Base-by-base conservation (phyloP, 2,797 vertebrate genomes). In the Periparus ater region DNA sequence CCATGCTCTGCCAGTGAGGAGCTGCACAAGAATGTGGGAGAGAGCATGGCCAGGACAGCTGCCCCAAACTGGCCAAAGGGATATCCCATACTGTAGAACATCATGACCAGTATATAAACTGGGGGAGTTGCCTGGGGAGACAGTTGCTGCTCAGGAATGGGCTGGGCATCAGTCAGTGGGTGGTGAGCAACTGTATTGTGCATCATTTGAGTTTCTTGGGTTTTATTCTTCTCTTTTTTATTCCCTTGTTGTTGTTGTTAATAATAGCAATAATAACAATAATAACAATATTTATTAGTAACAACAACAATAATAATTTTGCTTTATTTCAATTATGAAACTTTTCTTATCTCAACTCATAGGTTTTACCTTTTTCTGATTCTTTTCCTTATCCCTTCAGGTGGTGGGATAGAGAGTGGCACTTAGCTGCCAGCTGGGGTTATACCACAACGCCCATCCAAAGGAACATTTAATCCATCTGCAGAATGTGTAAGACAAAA, bases 161-260 rank as follows among this genome's bases (percentile, higher is more conserved):
- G n/a, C 9, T 53, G n/a, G 29, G 21, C 29, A 65, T 53, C 0
- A 0, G 29, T 47, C 38, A 65, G 21, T 2, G 11, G 11, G 12
- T 65, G 21, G 26, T 66, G 53, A 78, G 21, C 51, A 40, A 20
- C 30, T 34, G 22, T 32, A 25, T 1, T 65, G 30, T 32, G 45
- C 18, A 65, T 45, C 5, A 27, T 40, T 66, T 66, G 45, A 23
- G 14, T 72, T 60, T 60, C 21, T 53, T 65, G 45, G 26, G 32
- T 19, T 84, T 60, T 40, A 34, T 66, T 77, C 27, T 13, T 70
- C 13, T 84, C 51, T 17, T 77, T 76, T 66, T 78, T 50, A 54
- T 53, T 18, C 8, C 11, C 7, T 68, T 1, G 0, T 72, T 60
- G 15, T 50, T 60, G 36, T 60, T 34, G 20, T 61, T 40, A 45